Conservation (phyloP, 2,888 invertebrate genomes). For the Tiphia femorata region DNA sequence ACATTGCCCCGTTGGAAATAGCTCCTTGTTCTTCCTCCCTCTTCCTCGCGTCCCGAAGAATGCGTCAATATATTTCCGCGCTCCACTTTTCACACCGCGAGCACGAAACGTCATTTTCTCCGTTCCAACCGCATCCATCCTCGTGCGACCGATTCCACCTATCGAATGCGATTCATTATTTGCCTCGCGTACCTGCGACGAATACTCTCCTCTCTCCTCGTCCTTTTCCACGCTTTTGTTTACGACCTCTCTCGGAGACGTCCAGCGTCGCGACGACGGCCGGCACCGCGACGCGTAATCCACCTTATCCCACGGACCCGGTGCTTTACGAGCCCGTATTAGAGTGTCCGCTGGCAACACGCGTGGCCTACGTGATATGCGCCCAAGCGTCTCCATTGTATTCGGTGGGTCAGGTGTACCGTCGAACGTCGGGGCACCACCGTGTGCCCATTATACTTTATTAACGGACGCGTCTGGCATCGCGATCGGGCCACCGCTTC, state of each 20-base stretch:
- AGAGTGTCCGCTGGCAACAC: slow-evolving; percentile 38
- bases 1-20: too few relatives aligned
- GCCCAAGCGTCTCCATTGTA: slow-evolving; percentile 43
- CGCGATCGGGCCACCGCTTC: slow-evolving; percentile 40
- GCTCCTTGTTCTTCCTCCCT: too few relatives aligned
- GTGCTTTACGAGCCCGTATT: slow-evolving; percentile 55
- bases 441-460: slow-evolving; percentile 60
- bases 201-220: too few relatives aligned
- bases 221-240: neutral
- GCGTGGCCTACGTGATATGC: slow-evolving; percentile 54
- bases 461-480: slow-evolving; percentile 57
- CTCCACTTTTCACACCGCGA: too few relatives aligned
- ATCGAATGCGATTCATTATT: neutral
- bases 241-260: neutral
- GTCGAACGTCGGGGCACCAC: slow-evolving; percentile 41
- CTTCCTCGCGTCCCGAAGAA: too few relatives aligned
- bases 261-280: slow-evolving; percentile 8
- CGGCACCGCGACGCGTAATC: slow-evolving; percentile 21
- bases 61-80: too few relatives aligned
- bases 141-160: neutral
- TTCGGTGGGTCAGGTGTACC: slow-evolving; percentile 54
- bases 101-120: too few relatives aligned
- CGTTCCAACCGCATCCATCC: too few relatives aligned
- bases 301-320: slow-evolving; percentile 22
- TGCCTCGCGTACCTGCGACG: neutral